Evolutionary conservation across 2,797 vertebrate genomes (phyloP).

Genomic region (Gastrophryne carolinensis): DNA sequence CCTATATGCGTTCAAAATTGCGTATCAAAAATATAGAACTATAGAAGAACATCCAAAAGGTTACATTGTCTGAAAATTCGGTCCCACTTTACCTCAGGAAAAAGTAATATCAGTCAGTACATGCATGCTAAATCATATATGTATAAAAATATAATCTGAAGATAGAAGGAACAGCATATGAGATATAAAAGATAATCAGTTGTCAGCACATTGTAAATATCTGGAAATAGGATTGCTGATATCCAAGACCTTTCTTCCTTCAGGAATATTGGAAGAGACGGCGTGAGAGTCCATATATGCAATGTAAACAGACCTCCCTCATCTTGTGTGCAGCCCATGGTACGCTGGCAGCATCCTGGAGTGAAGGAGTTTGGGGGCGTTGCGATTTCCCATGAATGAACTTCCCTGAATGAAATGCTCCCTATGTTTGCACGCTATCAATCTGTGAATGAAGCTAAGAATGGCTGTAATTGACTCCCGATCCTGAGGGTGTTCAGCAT

Average conservation of each 20-base stretch:
- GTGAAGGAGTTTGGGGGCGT: slow-evolving; percentile 52
- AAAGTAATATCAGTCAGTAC: background rate
- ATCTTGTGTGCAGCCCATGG: slow-evolving; percentile 38
- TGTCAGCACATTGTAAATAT: background rate
- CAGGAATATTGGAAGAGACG: slow-evolving; percentile 41
- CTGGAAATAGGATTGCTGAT: slow-evolving; percentile 25
- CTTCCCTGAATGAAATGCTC: slow-evolving; percentile 79
- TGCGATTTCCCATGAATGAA: slow-evolving; percentile 87
- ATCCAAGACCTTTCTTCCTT: slow-evolving; percentile 20
- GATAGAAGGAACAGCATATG: background rate
- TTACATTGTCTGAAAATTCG: background rate
- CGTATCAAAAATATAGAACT: slow-evolving; percentile 16
- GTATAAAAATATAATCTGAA: background rate
- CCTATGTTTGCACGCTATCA: slow-evolving; percentile 74
- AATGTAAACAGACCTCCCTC: slow-evolving; percentile 19
- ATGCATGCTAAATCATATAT: background rate
- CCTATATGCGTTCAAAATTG: background rate
- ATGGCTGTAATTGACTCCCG: slow-evolving; percentile 80
- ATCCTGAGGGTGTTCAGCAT: slow-evolving; percentile 69
- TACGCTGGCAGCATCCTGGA: slow-evolving; percentile 51
- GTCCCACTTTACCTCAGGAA: background rate
- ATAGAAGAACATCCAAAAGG: background rate
- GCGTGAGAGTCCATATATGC: slow-evolving; percentile 32
- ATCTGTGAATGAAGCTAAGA: slow-evolving; percentile 84
- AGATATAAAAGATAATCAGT: background rate